phyloP scores from a whole-genome alignment of 2,888 invertebrate species.

The Pseudolycoriella hygida region DNA sequence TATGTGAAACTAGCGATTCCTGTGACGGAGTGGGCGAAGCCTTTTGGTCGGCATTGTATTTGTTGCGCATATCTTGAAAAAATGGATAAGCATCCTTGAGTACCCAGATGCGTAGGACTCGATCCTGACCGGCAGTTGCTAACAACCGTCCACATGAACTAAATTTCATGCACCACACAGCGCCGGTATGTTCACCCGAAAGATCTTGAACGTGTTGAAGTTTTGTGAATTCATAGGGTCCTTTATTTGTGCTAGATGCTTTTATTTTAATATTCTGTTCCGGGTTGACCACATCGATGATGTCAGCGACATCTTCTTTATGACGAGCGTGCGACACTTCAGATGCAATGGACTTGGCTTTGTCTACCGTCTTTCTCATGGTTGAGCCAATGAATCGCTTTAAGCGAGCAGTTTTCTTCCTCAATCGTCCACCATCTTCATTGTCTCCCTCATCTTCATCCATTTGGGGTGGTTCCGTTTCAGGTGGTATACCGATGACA shows the following conservation, averaged over 20 bases:
- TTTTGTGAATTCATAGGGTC: conserved; percentile 89
- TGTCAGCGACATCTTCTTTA: conserved; percentile 71
- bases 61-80: conserved; percentile 92
- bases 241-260: conserved; percentile 90
- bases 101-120: conserved; percentile 88
- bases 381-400: conserved; percentile 75
- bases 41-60: conserved; percentile 75
- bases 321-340: conserved; percentile 77
- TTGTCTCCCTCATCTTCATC: conserved; percentile 30
- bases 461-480: conserved; percentile 22
- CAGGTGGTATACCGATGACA: conserved; percentile 37
- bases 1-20: conserved; percentile 71
- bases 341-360: conserved; percentile 76
- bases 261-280: conserved; percentile 77
- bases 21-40: conserved; percentile 86
- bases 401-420: conserved; percentile 38
- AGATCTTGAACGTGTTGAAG: conserved; percentile 80
- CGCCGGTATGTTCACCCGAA: conserved; percentile 70
- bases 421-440: conserved; percentile 28
- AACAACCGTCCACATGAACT: conserved; percentile 86
- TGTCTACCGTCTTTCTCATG: conserved; percentile 79
- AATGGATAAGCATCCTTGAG: conserved; percentile 74
- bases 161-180: conserved; percentile 99
- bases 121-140: conserved; percentile 95
- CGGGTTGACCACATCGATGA: conserved; percentile 61